Conservation (phyloP, 2,113 vertebrate species). For the Lycaon pictus region DNA sequence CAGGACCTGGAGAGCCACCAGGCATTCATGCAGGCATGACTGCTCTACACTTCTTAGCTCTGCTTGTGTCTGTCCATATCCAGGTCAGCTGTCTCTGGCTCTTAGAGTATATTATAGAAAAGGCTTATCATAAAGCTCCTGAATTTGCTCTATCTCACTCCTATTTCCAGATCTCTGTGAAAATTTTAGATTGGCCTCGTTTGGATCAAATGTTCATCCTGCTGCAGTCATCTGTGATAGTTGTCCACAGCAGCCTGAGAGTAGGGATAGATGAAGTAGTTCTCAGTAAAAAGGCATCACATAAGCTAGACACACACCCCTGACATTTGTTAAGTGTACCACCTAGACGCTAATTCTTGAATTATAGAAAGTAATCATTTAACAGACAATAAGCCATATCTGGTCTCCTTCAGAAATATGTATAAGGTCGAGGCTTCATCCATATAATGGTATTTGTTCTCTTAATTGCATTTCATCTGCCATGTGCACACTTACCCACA, state of each 20-base stretch:
- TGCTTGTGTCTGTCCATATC: not conserved
- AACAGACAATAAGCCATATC: not conserved
- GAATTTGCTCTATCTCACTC: not conserved
- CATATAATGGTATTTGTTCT: constrained; percentile 70
- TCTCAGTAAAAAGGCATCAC: not conserved
- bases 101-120: not conserved
- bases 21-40: not conserved
- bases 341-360: not conserved
- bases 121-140: not conserved
- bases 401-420: constrained; percentile 72
- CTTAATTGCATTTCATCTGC: constrained; percentile 75
- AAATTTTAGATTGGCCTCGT: not conserved
- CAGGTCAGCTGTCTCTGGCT: not conserved
- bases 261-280: not conserved
- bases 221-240: not conserved
- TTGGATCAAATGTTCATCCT: not conserved
- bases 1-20: not conserved
- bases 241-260: not conserved
- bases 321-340: not conserved
- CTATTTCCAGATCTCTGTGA: constrained; percentile 19
- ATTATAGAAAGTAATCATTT: constrained; percentile 33
- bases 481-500: constrained; percentile 35
- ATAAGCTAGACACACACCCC: not conserved
- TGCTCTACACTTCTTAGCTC: not conserved
- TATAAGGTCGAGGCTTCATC: constrained; percentile 53